Evolutionary conservation across 92 coral and sea anemone species (phyloP).

Genomic region (Phenganax stokvisi): DNA sequence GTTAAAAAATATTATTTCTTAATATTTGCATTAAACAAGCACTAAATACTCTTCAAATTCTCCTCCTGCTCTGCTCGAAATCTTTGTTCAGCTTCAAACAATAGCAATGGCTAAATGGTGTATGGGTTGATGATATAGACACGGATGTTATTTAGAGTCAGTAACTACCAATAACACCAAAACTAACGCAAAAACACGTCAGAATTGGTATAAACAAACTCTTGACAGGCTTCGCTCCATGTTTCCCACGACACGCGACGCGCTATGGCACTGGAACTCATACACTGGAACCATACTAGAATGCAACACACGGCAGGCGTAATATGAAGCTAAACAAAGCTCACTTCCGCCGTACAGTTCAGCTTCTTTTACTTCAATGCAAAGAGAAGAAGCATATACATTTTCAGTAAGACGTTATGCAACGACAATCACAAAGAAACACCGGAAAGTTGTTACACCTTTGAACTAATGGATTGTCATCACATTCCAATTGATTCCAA

Average conservation of each 20-base stretch:
- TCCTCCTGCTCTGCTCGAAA: not conserved
- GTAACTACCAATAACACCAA: not conserved
- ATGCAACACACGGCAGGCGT: too few relatives aligned
- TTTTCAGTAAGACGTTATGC: not conserved
- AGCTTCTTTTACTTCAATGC: not conserved
- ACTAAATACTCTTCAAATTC: not conserved
- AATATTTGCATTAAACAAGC: slow-evolving; percentile 1
- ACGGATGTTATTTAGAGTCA: not conserved
- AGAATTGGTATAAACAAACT: not conserved
- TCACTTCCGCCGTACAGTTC: not conserved
- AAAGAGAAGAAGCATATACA: not conserved
- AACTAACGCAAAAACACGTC: not conserved
- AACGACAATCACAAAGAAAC: not conserved
- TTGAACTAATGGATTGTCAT: not conserved
- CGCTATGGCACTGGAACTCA: not conserved
- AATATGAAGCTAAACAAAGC: not conserved
- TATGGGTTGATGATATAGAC: too few relatives aligned
- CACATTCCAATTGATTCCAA: not conserved
- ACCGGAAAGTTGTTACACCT: not conserved
- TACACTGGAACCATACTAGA: too few relatives aligned
- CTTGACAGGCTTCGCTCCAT: not conserved
- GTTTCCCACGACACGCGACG: not conserved
- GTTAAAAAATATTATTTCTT: not conserved
- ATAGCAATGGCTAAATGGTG: not conserved
- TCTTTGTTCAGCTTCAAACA: not conserved